Evolutionary conservation across 2,113 vertebrate genomes (phyloP).

Genomic region (Aphyosemion australe): DNA sequence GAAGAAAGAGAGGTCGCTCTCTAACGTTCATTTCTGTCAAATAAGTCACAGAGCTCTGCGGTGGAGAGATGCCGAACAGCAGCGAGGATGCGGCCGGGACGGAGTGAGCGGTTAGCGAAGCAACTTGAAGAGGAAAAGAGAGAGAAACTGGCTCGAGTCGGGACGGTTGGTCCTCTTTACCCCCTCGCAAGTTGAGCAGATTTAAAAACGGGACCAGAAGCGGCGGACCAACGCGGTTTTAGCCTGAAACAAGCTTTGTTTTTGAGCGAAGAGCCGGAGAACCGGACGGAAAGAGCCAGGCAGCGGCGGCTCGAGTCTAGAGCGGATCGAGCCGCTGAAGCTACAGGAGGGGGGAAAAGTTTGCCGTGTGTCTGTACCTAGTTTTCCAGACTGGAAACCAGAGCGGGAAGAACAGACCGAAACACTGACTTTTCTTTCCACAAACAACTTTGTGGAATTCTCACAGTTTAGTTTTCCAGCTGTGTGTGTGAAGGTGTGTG

Average conservation of each 20-base stretch:
- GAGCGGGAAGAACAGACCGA: conserved; percentile 55
- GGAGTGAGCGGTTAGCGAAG: conserved; percentile 63
- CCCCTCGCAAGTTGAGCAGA: conserved; percentile 48
- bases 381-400: conserved; percentile 45
- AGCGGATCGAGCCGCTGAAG: conserved; percentile 26
- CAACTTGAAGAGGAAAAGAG: conserved; percentile 52
- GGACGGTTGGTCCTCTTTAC: conserved; percentile 40
- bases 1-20: conserved; percentile 63
- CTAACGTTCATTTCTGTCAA: conserved; percentile 49
- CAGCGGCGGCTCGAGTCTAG: conserved; percentile 7
- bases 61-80: conserved; percentile 61
- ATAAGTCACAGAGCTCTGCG: conserved; percentile 44
- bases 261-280: conserved; percentile 17
- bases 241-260: conserved; percentile 19
- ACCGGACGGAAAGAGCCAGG: conserved; percentile 7
- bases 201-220: conserved; percentile 24
- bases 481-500: neutral
- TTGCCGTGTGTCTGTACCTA: conserved; percentile 47
- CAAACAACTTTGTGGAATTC: conserved; percentile 59
- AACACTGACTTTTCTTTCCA: conserved; percentile 62
- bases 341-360: conserved; percentile 43
- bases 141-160: conserved; percentile 22
- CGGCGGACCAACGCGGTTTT: conserved; percentile 20
- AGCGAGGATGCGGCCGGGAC: conserved; percentile 69
- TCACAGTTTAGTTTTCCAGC: conserved; percentile 8